phyloP scores from a whole-genome alignment of 2,888 invertebrate species.

The Agrotis segetum region DNA sequence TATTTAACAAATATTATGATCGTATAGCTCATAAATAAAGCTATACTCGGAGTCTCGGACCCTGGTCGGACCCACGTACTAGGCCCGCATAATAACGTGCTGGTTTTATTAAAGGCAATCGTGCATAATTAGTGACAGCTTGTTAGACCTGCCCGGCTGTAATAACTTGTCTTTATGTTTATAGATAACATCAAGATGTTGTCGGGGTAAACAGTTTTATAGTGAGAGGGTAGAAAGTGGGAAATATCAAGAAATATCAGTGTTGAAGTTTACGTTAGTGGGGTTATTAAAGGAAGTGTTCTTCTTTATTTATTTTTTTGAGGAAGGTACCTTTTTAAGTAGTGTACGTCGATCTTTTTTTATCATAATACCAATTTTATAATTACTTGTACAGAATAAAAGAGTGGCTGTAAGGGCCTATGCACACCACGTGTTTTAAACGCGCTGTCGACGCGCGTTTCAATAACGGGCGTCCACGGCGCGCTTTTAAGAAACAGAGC shows the following conservation, averaged over 20 bases:
- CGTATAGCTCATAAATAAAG: constrained; percentile 37
- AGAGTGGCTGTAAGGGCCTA: no score
- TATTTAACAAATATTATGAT: constrained; percentile 33
- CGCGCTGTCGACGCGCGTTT: no score
- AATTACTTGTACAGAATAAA: neutral
- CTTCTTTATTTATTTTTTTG: no score
- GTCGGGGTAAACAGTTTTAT: constrained; percentile 6
- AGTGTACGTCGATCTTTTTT: no score
- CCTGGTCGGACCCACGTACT: constrained; percentile 45
- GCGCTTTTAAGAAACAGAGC: no score
- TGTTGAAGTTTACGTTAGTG: no score
- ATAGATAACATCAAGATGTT: constrained; percentile 16
- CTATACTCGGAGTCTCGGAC: constrained; percentile 15
- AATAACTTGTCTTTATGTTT: constrained; percentile 28
- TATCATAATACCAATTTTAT: neutral
- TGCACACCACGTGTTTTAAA: no score
- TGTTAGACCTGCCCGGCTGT: constrained; percentile 27
- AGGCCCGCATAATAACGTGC: constrained; percentile 28
- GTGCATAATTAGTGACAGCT: constrained; percentile 54
- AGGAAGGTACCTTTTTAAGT: no score
- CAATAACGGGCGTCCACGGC: no score
- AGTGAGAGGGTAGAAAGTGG: neutral
- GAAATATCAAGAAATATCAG: neutral
- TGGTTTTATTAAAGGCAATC: constrained; percentile 49
- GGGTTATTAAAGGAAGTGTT: no score